These are phyloP conservation scores for Galago senegalensis DNA, from an alignment of 2,797 vertebrate species.

Conservation along the genomic window DNA sequence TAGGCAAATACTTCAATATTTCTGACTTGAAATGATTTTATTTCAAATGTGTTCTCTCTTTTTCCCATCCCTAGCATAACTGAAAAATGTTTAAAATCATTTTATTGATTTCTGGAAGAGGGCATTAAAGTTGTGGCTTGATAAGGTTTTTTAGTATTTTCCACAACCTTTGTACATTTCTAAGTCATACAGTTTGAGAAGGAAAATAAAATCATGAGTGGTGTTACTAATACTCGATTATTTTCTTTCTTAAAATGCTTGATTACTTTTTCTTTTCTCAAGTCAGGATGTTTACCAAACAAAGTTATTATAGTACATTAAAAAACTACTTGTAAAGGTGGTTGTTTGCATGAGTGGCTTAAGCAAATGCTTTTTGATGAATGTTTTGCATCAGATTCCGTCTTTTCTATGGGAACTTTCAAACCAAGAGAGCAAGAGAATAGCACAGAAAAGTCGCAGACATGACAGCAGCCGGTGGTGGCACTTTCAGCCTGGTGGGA, in stretches of 20 bases:
- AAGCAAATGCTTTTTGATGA: not conserved
- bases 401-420: slow-evolving; percentile 70
- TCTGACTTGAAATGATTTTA: not conserved
- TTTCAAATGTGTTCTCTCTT: slow-evolving; percentile 33
- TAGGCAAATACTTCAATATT: slow-evolving; percentile 3
- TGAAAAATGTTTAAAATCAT: not conserved
- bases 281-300: slow-evolving; percentile 33
- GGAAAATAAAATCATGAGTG: slow-evolving; percentile 71
- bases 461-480: slow-evolving; percentile 66
- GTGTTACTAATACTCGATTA: slow-evolving; percentile 33
- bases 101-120: slow-evolving; percentile 79
- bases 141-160: slow-evolving; percentile 78
- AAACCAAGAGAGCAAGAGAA: slow-evolving; percentile 66
- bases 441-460: slow-evolving; percentile 81
- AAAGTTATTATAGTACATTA: slow-evolving; percentile 38
- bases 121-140: not conserved
- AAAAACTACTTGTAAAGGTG: not conserved
- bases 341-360: slow-evolving; percentile 45
- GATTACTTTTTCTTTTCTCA: slow-evolving; percentile 61
- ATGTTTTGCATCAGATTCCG: not conserved
- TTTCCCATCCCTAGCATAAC: not conserved
- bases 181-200: slow-evolving; percentile 78
- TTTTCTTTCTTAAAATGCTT: slow-evolving; percentile 66
- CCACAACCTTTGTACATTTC: slow-evolving; percentile 75
- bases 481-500: slow-evolving; percentile 61